A percentile compares a stretch with the other conserved stretches of the same genome.
phyloP scores from a whole-genome alignment of 2,113 vertebrate species.

The Gasterosteus nipponicus region DNA sequence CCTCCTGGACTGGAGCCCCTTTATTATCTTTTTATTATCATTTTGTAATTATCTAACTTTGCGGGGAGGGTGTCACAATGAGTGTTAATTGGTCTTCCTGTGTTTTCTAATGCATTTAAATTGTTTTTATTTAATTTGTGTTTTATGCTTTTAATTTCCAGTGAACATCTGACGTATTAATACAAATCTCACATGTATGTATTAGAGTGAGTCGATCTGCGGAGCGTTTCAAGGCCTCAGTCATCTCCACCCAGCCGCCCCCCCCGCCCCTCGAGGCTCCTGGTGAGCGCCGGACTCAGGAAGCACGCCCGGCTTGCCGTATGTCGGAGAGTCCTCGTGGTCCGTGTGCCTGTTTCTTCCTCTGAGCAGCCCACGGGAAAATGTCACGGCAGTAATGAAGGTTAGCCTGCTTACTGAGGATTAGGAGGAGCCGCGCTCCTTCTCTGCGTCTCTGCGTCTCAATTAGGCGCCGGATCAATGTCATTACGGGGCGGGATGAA shows the following conservation, averaged over 20 bases:
- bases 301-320: conserved; percentile 34
- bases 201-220: neutral
- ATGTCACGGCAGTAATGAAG: conserved; percentile 73
- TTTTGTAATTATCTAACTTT: neutral
- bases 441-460: conserved; percentile 59
- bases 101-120: neutral
- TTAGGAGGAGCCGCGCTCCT: conserved; percentile 61
- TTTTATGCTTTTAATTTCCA: neutral
- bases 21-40: too few relatives aligned
- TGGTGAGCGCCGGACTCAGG: conserved; percentile 33
- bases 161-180: neutral
- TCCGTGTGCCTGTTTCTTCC: conserved; percentile 41
- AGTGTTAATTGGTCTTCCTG: neutral
- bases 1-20: too few relatives aligned
- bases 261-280: neutral
- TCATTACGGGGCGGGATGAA: conserved; percentile 43
- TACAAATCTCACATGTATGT: neutral
- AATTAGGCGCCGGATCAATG: conserved; percentile 71
- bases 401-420: conserved; percentile 71
- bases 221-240: conserved; percentile 11
- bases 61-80: neutral
- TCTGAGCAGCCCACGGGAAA: conserved; percentile 57
- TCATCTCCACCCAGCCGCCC: neutral
- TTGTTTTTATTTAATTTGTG: neutral
- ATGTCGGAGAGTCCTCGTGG: conserved; percentile 50